Evolutionary conservation across 2,797 vertebrate species (phyloP), one percentile per base, ranked within the genome.

Genomic region (Scleropages formosus): DNA sequence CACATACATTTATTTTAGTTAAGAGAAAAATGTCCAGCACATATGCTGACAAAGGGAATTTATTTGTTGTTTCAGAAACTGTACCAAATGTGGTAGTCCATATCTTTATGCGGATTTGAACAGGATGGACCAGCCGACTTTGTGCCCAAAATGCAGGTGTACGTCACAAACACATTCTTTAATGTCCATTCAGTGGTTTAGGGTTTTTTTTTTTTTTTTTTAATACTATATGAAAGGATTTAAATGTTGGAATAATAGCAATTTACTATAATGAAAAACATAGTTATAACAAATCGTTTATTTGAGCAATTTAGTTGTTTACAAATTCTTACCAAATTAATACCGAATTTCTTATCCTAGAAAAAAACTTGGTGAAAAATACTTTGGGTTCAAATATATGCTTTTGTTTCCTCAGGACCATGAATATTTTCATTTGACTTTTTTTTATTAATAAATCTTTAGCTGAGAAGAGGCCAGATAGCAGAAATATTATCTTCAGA

Each of bases 71-170:
- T 76, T 1, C 66, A 85, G 83, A 46, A 73, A 66, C 67, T 86
- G 85, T 65, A 66, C 69, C 26, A 78, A 53, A 26, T 86, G 85
- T 63, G 79, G 82, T 8, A 49, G 26, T 15, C 66, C 72, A 8
- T 80, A 74, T 76, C 31, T 80, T 13, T 68, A 60, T 13, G 59
- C 65, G 66, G 75, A 66, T 10, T 46, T 39, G 12, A 18, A 22
- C 20, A 31, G 22, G 3, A 16, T 24, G 8, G 77, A 63, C 13
- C 61, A 77, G 44, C 67, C 82, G 10, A 62, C 60, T 0, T 62
- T 81, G 27, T 85, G 84, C 74, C 65, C 18, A 56, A 76, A 69
- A 22, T 86, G 85, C 75, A 82, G 73, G 58, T n/a, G 85, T 86
- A 75, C 72, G 85, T 78, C 73, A 64, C n/a, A 24, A 20, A 51